Base-by-base conservation (phyloP, 2,113 vertebrate genomes). In the Entomyzon cyanotis region DNA sequence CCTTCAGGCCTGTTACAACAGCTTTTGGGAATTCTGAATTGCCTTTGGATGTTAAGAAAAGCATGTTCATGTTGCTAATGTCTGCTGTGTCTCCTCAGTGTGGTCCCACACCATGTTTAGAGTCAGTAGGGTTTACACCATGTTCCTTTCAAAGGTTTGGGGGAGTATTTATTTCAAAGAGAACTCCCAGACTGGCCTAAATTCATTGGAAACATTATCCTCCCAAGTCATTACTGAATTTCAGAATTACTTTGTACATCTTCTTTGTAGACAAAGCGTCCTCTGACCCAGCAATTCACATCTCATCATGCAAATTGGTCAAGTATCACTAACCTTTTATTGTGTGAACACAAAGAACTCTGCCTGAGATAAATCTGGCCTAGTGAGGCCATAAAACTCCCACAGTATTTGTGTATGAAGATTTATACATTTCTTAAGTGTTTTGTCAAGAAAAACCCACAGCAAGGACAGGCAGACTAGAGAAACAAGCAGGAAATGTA, bases 101-200 rank as follows among this genome's bases (percentile, higher is more conserved):
- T 15, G 28, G 64, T 62, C 22, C 28, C n/a, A 23, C 18, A 53
- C 22, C 37, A 10, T 10, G 22, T 59, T 52, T 18, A 33, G 53
- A 59, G 73, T 10, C 44, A 69, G 17, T 8, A 33, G 35, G 15
- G 19, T 28, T 69, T 39, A 44, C 84, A 77, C 73, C 55, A 23
- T 20, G 74, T 46, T 69, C 55, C n/a, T 83, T 82, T 76, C 64
- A 93, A 47, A 59, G 46, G 30, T 63, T 89, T 89, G 46, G 94
- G 84, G 91, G 75, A 91, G 77, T 91, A 87, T 82, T 94, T 92
- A 69, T 79, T 49, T 62, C 47, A 84, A 80, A 87, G n/a, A 84
- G 42, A 87, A 85, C 58, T 93, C 86, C 17, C 31, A 94, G 65
- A 42, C 58, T 55, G 27, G 58, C 49, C 35, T 82, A 79, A 91